These are phyloP conservation scores for Xyrichtys novacula DNA, from an alignment of 2,797 vertebrate genomes.

Conservation along the genomic window DNA sequence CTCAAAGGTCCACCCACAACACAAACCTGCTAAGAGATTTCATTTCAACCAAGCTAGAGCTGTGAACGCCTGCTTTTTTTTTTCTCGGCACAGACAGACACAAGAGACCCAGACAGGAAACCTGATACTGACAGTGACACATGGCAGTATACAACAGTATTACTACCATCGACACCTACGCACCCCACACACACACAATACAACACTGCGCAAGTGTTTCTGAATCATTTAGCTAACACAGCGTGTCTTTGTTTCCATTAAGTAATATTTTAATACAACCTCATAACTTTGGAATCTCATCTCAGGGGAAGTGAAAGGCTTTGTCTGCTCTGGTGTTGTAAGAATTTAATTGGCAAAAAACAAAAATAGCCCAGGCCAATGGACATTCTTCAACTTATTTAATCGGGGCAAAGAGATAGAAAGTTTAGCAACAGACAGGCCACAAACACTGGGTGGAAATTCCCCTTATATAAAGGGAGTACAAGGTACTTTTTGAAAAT, in stretches of 20 bases:
- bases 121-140: slow-evolving; percentile 30
- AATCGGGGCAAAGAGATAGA: too few relatives aligned
- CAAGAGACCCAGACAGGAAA: slow-evolving; percentile 32
- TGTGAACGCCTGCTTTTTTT: neutral
- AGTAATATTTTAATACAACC: neutral
- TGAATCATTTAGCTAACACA: neutral
- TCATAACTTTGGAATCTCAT: too few relatives aligned
- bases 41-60: slow-evolving; percentile 21
- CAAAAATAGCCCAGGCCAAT: too few relatives aligned
- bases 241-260: neutral
- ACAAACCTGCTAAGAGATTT: slow-evolving; percentile 49
- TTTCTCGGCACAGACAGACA: slow-evolving; percentile 20
- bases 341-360: too few relatives aligned
- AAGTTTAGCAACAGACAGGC: too few relatives aligned
- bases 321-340: neutral
- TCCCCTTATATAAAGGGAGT: too few relatives aligned
- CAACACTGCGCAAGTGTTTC: neutral
- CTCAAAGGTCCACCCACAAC: slow-evolving; percentile 49
- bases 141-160: neutral
- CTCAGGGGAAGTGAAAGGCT: too few relatives aligned
- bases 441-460: too few relatives aligned
- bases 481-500: too few relatives aligned
- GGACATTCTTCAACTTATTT: too few relatives aligned
- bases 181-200: slow-evolving; percentile 7
- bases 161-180: neutral